A percentile compares a stretch with the other conserved stretches of the same genome.
Conservation (phyloP, 2,888 invertebrate species). For the Pasiphila rectangulata region DNA sequence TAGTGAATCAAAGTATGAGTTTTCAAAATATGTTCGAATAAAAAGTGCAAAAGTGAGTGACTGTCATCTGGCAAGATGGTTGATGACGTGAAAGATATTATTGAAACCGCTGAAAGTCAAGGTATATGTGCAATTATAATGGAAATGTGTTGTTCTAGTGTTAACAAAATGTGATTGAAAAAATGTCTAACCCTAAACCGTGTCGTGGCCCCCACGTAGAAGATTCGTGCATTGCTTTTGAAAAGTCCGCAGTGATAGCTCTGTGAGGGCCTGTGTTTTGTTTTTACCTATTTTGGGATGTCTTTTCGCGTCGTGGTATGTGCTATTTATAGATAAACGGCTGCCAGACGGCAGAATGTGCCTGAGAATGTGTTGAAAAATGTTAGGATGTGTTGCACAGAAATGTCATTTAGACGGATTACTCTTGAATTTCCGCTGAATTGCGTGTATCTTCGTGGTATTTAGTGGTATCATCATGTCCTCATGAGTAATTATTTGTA, state of each 20-base stretch:
- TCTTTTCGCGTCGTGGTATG: conserved; percentile 76
- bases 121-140: conserved; percentile 74
- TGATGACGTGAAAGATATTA: conserved; percentile 79
- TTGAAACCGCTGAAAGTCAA: conserved; percentile 79
- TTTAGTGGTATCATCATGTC: conserved; percentile 25
- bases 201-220: conserved; percentile 79
- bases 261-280: conserved; percentile 69
- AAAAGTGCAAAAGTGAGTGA: conserved; percentile 77
- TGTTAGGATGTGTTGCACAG: conserved; percentile 46
- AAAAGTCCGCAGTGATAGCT: conserved; percentile 70
- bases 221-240: conserved; percentile 70
- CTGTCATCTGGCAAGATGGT: conserved; percentile 80
- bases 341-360: conserved; percentile 64
- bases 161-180: conserved; percentile 67
- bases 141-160: conserved; percentile 71
- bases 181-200: conserved; percentile 77
- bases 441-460: conserved; percentile 31
- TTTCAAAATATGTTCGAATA: conserved; percentile 80
- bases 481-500: conserved; percentile 21
- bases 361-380: conserved; percentile 58
- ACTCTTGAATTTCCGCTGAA: conserved; percentile 38
- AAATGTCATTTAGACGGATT: conserved; percentile 32
- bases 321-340: conserved; percentile 74
- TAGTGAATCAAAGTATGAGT: conserved; percentile 80
- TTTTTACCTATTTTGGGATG: conserved; percentile 74